These are phyloP conservation scores for Cromileptes altivelis DNA, from an alignment of 2,113 vertebrate genomes.

Conservation along the genomic window DNA sequence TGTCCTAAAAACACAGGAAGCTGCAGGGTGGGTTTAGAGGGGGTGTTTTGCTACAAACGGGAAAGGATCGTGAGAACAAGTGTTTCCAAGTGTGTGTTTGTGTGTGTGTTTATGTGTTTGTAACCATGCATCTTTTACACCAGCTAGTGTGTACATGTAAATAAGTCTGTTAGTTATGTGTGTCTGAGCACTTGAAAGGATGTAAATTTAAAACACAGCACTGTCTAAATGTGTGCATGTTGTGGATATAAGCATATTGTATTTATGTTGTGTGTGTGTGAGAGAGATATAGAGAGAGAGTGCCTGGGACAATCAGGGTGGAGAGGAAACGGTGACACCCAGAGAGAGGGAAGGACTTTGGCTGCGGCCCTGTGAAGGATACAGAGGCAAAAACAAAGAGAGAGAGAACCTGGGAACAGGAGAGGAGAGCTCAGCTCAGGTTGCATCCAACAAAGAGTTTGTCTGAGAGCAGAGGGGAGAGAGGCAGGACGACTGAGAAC, in stretches of 20 bases:
- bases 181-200: not conserved
- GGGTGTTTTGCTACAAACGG: slow-evolving; percentile 56
- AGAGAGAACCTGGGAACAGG: slow-evolving; percentile 79
- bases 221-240: not conserved
- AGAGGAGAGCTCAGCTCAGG: slow-evolving; percentile 72
- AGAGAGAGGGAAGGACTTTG: slow-evolving; percentile 58
- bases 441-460: slow-evolving; percentile 78
- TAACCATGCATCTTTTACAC: not conserved
- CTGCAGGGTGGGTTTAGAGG: slow-evolving; percentile 55
- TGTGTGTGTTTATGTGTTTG: slow-evolving; percentile 26
- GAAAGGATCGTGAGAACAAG: slow-evolving; percentile 74
- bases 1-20: slow-evolving; percentile 74
- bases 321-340: slow-evolving; percentile 84
- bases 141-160: slow-evolving; percentile 12
- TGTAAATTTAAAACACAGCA: not conserved
- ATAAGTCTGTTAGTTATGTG: not conserved
- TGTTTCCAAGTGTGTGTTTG: slow-evolving; percentile 21
- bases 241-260: not conserved
- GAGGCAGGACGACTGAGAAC: slow-evolving; percentile 30
- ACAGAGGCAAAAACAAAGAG: slow-evolving; percentile 55
- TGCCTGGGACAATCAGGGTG: slow-evolving; percentile 64
- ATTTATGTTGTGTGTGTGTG: slow-evolving; percentile 38
- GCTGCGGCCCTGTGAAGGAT: slow-evolving; percentile 64
- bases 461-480: slow-evolving; percentile 51
- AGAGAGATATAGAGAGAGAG: slow-evolving; percentile 16